Evolutionary conservation across 2,888 invertebrate genomes (phyloP).

Genomic region (Hirtodrosophila histrioides): DNA sequence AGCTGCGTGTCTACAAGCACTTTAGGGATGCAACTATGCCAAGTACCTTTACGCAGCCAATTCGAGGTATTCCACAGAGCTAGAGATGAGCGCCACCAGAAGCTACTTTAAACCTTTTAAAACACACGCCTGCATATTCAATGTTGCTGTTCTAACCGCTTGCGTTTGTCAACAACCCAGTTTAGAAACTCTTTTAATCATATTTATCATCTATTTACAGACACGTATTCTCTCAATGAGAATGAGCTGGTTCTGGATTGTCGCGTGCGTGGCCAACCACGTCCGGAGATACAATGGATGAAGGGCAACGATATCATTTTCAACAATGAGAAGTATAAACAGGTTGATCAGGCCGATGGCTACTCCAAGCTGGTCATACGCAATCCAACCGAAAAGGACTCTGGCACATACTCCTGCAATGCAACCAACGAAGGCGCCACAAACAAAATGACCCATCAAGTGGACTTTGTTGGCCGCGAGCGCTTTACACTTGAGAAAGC

Average conservation of each 20-base stretch:
- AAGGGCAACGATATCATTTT: conserved; percentile 88
- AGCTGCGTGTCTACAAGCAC: conserved; percentile 90
- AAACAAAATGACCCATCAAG: conserved; percentile 90
- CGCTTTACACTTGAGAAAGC: conserved; percentile 84
- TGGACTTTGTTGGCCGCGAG: conserved; percentile 87
- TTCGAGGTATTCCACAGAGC: conserved; percentile 86
- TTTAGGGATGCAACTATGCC: conserved; percentile 89
- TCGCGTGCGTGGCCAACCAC: conserved; percentile 90
- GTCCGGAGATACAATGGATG: conserved; percentile 90
- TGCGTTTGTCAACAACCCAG: conserved; percentile 17
- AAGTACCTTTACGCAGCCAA: conserved; percentile 90
- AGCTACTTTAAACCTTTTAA: conserved; percentile 2
- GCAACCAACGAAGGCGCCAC: conserved; percentile 90
- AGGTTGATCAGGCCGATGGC: conserved; percentile 89
- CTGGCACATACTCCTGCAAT: conserved; percentile 90
- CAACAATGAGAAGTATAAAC: conserved; percentile 86
- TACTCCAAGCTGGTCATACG: conserved; percentile 89
- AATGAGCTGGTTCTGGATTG: conserved; percentile 92
- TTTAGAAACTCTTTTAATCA: conserved; percentile 6
- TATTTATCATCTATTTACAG: conserved; percentile 82
- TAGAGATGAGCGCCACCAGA: background rate
- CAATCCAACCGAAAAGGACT: conserved; percentile 88
- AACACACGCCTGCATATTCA: conserved; percentile 23
- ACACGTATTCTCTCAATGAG: conserved; percentile 89
- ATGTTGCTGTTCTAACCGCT: conserved; percentile 54